Evolutionary conservation across 2,113 vertebrate genomes (phyloP).

Genomic region (Myocastor coypus): DNA sequence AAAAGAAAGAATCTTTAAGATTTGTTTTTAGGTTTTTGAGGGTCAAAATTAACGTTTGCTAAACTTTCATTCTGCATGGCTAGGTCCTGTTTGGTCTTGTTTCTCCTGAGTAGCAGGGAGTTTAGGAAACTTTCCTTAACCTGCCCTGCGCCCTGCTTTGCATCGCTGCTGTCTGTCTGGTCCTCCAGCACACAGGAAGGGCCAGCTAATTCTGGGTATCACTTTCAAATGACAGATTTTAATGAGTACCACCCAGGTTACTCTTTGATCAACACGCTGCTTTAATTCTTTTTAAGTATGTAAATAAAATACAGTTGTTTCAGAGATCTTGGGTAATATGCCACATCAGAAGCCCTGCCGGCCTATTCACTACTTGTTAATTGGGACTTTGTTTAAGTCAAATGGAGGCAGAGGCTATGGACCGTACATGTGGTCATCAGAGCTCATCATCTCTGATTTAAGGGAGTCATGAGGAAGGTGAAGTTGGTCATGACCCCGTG

Average conservation of each 20-base stretch:
- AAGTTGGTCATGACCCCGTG: conserved; percentile 88
- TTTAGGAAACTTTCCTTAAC: conserved; percentile 26
- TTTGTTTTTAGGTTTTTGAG: conserved; percentile 19
- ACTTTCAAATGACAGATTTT: conserved; percentile 74
- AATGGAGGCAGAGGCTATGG: conserved; percentile 75
- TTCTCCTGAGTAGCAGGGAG: conserved; percentile 36
- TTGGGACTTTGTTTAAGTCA: conserved; percentile 87
- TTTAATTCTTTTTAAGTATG: conserved; percentile 74
- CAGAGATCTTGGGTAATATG: conserved; percentile 87
- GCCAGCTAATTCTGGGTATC: conserved; percentile 44
- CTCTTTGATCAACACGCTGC: conserved; percentile 65
- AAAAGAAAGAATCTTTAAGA: conserved; percentile 48
- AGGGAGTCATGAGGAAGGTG: conserved; percentile 85
- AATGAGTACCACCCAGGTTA: conserved; percentile 74
- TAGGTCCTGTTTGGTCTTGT: conserved; percentile 31
- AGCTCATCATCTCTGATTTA: conserved; percentile 85
- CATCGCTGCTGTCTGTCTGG: conserved; percentile 4
- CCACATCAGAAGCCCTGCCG: conserved; percentile 83
- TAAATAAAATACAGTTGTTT: conserved; percentile 78
- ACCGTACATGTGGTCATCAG: conserved; percentile 88
- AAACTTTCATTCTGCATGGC: conserved; percentile 30
- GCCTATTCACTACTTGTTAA: conserved; percentile 85
- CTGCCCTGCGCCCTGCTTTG: conserved; percentile 13
- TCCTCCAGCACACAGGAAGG: not conserved
- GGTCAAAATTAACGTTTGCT: conserved; percentile 44